Evolutionary conservation across 2,113 vertebrate genomes (phyloP), one percentile per base, ranked within the genome.

Genomic region (Anoplopoma fimbria): DNA sequence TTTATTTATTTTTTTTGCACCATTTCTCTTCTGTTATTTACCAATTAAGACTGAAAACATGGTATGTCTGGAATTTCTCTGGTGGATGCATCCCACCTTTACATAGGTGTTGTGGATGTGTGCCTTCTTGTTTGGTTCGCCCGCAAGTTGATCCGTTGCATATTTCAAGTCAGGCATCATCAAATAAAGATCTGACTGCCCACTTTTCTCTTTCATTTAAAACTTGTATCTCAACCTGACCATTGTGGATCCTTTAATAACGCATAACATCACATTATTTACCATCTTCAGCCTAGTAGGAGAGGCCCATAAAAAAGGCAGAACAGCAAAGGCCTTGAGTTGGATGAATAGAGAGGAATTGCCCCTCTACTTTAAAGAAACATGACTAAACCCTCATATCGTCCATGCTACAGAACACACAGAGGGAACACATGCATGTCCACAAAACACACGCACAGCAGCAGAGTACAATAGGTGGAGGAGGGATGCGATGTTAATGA

Each of bases 401-500:
- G 21, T n/a, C 33, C 15, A n/a, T 15, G 27, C 9, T 31, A 6
- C 15, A 15, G 4, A 61, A 31, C 55, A 31, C 55, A 51, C 62
- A 25, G 27, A 38, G 36, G 58, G 57, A 84, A 71, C 64, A 85
- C 75, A 83, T 23, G 65, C 58, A 65, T 82, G 81, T 77, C 78
- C 65, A 69, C 47, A 86, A n/a, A 85, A 83, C 61, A 64, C 77
- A 69, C 23, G 27, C 67, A 68, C 69, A 75, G 69, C 36, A 31
- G 29, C 21, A 34, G 12, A 80, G 63, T 10, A 27, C 40, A 61
- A 51, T 31, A 60, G 82, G 36, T 45, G 53, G 69, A 88, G 65
- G 57, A 55, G 60, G 40, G 67, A 76, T 36, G 86, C 75, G 10
- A 71, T 27, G 75, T 86, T 95, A 96, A 96, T 95, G 91, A 96